A percentile compares a stretch with the other conserved stretches of the same genome.
Evolutionary conservation across 2,113 vertebrate species (phyloP).

Genomic region (Pachycephala philippinensis): DNA sequence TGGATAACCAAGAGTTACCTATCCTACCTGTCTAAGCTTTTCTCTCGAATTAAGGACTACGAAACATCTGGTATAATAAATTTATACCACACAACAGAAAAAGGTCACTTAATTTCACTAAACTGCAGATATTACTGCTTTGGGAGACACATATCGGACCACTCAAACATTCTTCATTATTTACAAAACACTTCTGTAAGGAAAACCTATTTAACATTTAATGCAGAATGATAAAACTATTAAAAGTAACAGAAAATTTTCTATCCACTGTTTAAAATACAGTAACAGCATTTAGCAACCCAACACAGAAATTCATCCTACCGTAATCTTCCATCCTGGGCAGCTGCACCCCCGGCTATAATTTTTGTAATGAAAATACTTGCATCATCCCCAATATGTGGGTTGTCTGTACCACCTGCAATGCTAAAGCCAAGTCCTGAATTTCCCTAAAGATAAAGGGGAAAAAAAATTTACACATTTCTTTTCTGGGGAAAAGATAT

Average conservation of each 20-base stretch:
- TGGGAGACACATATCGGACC: too few relatives aligned
- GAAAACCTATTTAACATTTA: not conserved
- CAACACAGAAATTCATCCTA: constrained; percentile 56
- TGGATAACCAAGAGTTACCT: not conserved
- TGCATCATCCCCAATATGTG: constrained; percentile 95
- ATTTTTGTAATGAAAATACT: constrained; percentile 99
- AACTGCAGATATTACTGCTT: not conserved
- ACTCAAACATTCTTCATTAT: not conserved
- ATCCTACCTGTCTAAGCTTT: not conserved
- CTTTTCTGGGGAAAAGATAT: not conserved
- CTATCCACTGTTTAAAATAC: not conserved
- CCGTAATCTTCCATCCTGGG: constrained; percentile 93
- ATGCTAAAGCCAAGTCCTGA: constrained; percentile 99
- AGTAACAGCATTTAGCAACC: not conserved
- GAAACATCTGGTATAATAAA: not conserved
- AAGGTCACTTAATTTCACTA: not conserved
- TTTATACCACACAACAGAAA: not conserved
- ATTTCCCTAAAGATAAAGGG: constrained; percentile 79
- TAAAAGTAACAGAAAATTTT: not conserved
- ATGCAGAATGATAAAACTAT: not conserved
- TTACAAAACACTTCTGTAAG: not conserved
- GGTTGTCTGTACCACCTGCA: constrained; percentile 95
- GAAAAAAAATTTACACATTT: not conserved
- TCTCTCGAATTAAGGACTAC: not conserved
- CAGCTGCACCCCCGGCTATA: constrained; percentile 92